Base-by-base conservation (phyloP, 1,140 invertebrate genomes). In the Drosophila takahashii region DNA sequence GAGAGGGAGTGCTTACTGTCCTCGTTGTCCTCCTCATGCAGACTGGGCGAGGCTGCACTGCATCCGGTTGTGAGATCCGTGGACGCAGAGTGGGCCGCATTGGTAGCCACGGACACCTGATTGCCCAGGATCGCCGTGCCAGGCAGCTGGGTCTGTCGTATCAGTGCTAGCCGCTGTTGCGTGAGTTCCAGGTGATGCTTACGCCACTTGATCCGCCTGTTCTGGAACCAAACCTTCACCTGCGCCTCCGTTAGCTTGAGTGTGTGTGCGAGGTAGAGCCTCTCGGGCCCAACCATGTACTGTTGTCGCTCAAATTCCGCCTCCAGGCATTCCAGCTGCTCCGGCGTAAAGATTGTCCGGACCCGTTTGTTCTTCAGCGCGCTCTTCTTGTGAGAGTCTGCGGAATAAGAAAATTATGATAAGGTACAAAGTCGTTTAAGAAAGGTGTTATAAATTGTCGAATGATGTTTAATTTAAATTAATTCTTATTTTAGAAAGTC, bases 201-300 rank as follows among this genome's bases (percentile, higher is more conserved):
- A 18, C 98, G 94, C 97, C 97, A 98, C 94, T 99, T 99, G 71
- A 99, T 99, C 29, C 98, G 94, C 22, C 98, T 94, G 92, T 99
- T 99, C 93, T 98, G 98, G 92, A 99, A 99, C 98, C 98, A 99
- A 1, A 99, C 98, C 93, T 99, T 99, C 0, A 99, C 96, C 94
- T 98, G 97, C 4, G 97, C 97, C 92, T 99, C 98, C 0, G 97
- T 98, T 1, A 99, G 93, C 65, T 97, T 95, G 1, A 99, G 93
- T 0, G 96, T 95, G 79, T 97, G 96, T 0, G 98, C 98, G 39
- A 99, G 93, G 83, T 98, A 97, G 0, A 97, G 93, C 72, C 98
- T 93, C 92, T 98, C 98, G 0, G 97, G 97, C 0, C 98, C 98
- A 1, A 92, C 98, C 97, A 99, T 97, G 92, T 99, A 99, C 90